A percentile compares a stretch with the other conserved stretches of the same genome.
phyloP scores from a whole-genome alignment of 2,888 invertebrate species.

The Cryptosula pallasiana region DNA sequence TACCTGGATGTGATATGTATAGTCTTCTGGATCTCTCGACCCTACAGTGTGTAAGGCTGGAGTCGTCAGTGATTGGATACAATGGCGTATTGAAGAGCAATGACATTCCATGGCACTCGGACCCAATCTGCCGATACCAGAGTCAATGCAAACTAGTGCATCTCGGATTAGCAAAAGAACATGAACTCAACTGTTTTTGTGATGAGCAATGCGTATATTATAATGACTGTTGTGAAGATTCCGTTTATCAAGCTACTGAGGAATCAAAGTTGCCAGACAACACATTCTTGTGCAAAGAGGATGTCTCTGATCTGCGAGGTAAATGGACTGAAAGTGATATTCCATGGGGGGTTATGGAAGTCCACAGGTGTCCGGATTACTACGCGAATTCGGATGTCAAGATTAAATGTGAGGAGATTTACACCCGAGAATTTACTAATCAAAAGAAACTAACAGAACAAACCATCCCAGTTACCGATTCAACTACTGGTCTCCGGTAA shows the following conservation, averaged over 20 bases:
- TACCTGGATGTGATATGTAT: neutral
- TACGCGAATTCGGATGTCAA: neutral
- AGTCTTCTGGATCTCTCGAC: neutral
- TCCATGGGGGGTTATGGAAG: constrained; percentile 1
- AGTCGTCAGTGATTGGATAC: neutral
- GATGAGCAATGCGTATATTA: too few species aligned
- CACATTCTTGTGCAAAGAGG: neutral
- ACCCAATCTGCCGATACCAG: neutral
- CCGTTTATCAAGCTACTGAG: neutral
- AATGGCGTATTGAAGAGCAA: neutral
- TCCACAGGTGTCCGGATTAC: neutral
- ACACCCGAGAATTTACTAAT: neutral
- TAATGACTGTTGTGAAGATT: constrained; percentile 9
- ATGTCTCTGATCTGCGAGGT: neutral
- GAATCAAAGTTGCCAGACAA: neutral
- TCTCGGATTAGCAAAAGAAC: neutral
- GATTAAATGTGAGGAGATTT: neutral
- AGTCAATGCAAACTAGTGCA: neutral
- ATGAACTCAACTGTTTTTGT: neutral
- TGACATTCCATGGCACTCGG: neutral
- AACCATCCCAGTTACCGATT: neutral
- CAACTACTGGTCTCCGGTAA: neutral
- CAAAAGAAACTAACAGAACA: neutral
- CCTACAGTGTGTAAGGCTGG: neutral
- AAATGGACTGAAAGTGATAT: neutral